phyloP scores from a whole-genome alignment of 2,888 invertebrate species.

The Chaitophorus viminalis region DNA sequence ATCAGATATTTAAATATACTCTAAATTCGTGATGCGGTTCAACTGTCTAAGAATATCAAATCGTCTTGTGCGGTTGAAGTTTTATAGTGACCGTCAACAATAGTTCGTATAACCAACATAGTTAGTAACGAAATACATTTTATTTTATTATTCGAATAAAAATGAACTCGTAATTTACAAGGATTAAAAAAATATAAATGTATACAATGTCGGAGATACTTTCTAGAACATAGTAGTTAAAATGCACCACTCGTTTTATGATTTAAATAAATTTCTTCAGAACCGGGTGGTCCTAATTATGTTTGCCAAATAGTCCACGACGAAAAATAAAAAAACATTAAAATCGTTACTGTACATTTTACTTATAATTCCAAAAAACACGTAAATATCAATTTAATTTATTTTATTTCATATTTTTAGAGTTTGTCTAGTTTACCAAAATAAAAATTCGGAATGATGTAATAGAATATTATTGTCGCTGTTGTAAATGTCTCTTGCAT shows the following conservation, averaged over 20 bases:
- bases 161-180: slow-evolving; percentile 24
- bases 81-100: background rate
- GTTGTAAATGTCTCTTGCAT: background rate
- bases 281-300: slow-evolving; percentile 48
- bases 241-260: slow-evolving; percentile 26
- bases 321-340: slow-evolving; percentile 22
- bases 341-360: slow-evolving; percentile 12
- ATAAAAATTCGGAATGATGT: background rate
- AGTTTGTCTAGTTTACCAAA: background rate
- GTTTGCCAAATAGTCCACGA: slow-evolving; percentile 38
- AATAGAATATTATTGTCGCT: background rate
- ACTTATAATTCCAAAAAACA: background rate
- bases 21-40: background rate
- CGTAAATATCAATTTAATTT: slow-evolving; percentile 28
- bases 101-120: slow-evolving; percentile 12
- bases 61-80: slow-evolving; percentile 50
- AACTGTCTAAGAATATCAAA: slow-evolving; percentile 26
- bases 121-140: slow-evolving; percentile 19
- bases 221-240: slow-evolving; percentile 23
- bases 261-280: slow-evolving; percentile 36
- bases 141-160: slow-evolving; percentile 26
- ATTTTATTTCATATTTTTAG: slow-evolving; percentile 49
- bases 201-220: slow-evolving; percentile 14
- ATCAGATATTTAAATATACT: background rate
- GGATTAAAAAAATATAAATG: slow-evolving; percentile 31